Conservation (phyloP, 2,113 vertebrate species). For the Bubo blakistoni region DNA sequence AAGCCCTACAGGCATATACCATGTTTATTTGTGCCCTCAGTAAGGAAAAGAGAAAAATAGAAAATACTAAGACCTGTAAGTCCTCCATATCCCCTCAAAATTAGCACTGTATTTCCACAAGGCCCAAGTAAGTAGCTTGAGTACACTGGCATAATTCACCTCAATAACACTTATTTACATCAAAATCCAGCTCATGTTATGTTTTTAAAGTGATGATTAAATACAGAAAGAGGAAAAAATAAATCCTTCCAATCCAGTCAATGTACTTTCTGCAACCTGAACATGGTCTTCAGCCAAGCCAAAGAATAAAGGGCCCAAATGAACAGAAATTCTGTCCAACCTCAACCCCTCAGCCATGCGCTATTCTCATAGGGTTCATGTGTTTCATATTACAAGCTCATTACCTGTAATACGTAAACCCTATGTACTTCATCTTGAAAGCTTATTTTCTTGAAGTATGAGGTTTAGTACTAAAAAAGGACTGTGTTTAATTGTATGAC, state of each 20-base stretch:
- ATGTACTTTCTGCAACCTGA: background rate
- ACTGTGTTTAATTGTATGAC: constrained; percentile 40
- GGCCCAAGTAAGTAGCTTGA: background rate
- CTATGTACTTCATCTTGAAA: background rate
- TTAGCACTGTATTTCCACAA: background rate
- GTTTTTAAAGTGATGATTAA: background rate
- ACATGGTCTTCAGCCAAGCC: background rate
- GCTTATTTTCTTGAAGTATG: background rate
- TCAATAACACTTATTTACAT: background rate
- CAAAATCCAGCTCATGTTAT: background rate
- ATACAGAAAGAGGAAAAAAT: background rate
- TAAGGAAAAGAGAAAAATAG: background rate
- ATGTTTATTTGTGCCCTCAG: background rate
- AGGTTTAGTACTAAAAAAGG: background rate
- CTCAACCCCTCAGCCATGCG: background rate
- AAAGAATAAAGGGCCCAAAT: background rate
- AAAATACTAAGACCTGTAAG: background rate
- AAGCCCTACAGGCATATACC: background rate
- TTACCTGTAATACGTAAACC: background rate
- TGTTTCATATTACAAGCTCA: fast-evolving
- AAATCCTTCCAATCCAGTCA: background rate
- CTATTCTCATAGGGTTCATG: background rate
- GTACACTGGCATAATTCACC: background rate
- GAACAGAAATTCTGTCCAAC: background rate
- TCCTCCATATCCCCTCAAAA: background rate